Conservation (phyloP, 2,113 vertebrate species). For the Onychorhynchus coronatus region DNA sequence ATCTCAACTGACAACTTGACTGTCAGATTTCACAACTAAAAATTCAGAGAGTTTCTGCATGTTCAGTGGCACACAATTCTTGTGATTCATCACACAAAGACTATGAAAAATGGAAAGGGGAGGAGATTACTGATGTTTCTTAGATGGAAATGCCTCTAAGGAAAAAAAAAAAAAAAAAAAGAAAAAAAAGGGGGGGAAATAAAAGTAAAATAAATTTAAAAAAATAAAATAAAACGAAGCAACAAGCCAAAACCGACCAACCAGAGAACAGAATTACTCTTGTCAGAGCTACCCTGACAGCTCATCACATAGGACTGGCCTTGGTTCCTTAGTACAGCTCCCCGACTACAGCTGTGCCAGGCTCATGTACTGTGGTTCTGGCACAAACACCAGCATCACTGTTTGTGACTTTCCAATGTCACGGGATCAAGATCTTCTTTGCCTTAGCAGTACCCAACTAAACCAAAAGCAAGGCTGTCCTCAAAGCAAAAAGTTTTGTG, state of each 20-base stretch:
- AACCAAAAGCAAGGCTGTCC: not conserved
- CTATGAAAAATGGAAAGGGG: not conserved
- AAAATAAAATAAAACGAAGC: not conserved
- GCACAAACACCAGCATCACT: not conserved
- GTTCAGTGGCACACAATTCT: rapidly evolving
- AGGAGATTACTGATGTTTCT: not conserved
- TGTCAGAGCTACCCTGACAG: not conserved
- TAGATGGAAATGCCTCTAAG: not conserved
- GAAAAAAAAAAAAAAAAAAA: not conserved
- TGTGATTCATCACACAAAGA: not conserved
- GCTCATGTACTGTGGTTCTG: rapidly evolving
- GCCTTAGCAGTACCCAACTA: not conserved
- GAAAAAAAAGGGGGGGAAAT: not conserved
- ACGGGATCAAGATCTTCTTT: not conserved
- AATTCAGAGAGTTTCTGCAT: not conserved
- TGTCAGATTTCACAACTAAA: not conserved
- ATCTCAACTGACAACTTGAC: not conserved
- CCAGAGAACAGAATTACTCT: not conserved
- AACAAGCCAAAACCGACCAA: not conserved
- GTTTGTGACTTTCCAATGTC: not conserved
- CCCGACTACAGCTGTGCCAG: not conserved
- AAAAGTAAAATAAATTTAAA: not conserved
- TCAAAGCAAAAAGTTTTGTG: not conserved
- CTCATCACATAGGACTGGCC: not conserved
- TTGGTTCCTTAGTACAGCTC: not conserved